A percentile compares a stretch with the other conserved stretches of the same genome.
Conservation (phyloP, 2,113 vertebrate genomes). For the Etheostoma spectabile region DNA sequence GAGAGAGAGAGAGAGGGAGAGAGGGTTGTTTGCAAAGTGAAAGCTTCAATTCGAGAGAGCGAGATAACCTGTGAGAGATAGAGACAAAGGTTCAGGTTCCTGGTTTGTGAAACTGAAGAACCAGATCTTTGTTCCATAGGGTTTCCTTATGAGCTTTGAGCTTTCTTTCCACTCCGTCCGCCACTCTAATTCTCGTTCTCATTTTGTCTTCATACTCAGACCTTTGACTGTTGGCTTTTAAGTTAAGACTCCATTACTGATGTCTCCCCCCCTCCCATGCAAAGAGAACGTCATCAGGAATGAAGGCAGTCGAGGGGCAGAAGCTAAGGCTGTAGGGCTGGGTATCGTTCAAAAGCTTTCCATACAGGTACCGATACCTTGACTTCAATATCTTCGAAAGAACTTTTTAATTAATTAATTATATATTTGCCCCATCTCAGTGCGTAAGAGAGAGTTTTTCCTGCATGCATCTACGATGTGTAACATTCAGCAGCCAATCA, state of each 20-base stretch:
- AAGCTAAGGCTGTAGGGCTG: too few relatives aligned
- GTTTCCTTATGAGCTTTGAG: conserved; percentile 9
- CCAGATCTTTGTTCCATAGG: background rate
- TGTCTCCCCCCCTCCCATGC: background rate
- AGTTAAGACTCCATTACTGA: background rate
- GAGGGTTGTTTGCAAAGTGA: too few relatives aligned
- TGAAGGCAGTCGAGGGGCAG: background rate
- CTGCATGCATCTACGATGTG: too few relatives aligned
- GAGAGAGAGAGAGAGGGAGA: background rate
- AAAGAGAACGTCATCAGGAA: too few relatives aligned
- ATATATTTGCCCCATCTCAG: too few relatives aligned
- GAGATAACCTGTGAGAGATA: background rate
- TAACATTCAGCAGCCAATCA: too few relatives aligned
- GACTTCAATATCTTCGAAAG: too few relatives aligned
- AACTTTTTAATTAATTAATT: too few relatives aligned
- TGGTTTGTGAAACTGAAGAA: background rate
- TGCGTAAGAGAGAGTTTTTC: too few relatives aligned
- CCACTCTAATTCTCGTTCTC: background rate
- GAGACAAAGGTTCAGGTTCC: background rate
- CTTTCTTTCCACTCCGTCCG: background rate
- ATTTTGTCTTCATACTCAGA: background rate
- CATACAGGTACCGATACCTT: too few relatives aligned
- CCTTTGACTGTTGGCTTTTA: background rate
- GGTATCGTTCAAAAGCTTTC: too few relatives aligned
- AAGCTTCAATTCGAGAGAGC: background rate